Base-by-base conservation (phyloP, 30 jellyfish, hydroid and myxozoan genomes). In the Rhopilema esculentum region DNA sequence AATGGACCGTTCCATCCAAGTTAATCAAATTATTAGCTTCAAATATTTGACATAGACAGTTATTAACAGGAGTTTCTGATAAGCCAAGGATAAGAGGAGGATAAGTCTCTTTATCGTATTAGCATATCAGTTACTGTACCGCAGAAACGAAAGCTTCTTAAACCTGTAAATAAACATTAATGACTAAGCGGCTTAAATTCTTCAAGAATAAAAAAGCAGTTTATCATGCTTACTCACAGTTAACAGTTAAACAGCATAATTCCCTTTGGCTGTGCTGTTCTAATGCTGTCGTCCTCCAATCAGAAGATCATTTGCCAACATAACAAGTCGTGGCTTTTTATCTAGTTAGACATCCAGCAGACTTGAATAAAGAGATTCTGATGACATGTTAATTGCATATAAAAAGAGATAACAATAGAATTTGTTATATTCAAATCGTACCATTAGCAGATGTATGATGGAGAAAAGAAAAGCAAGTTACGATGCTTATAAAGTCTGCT, bases 311-410 rank as follows among this genome's bases (percentile, higher is more conserved):
- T 40, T 40, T 40, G 57, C 57, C 12, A 40, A 40, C 57, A 40
- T 40, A 40, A 40, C 57, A 40, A 40, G 57, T 40, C 57, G 57
- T 40, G 77, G 62, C 88, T 23, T 84, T 84, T 84, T 84, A 84
- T 84, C 92, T 71, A 27, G 79, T 49, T n/a, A 66, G 71, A 57
- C 81, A 51, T 62, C 92, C 92, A 83, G 48, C 49, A 69, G 79
- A 20, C 30, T 50, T 75, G 73, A 71, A 83, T 73, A 70, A 83
- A 83, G 82, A 27, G 81, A 26, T 73, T 77, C 25, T 70, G 31
- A 72, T 84, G 92, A 84, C 92, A 69, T 84, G 92, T 70, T 69
- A 83, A 83, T 84, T 84, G 72, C 83, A 84, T 72, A 75, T 70
- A 72, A 31, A 28, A 80, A 73, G 75, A 62, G 52, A 64, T 19